Evolutionary conservation across 2,888 invertebrate species (phyloP).

Genomic region (Melanargia galathea): DNA sequence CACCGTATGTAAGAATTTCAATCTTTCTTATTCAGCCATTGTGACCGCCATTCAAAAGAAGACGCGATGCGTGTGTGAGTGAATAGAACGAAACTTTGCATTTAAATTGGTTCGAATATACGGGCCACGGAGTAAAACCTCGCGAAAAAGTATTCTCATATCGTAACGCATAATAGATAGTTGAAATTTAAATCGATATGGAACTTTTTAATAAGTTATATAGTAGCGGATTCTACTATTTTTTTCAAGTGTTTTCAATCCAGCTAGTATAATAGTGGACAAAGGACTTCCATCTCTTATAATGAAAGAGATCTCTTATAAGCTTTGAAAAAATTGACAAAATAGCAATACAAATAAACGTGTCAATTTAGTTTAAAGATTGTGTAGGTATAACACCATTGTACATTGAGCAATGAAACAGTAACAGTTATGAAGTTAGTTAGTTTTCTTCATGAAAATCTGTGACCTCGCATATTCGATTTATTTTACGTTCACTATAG

Average conservation of each 20-base stretch:
- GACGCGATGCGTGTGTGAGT: constrained; percentile 19
- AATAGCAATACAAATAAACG: too few relatives aligned
- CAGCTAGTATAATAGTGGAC: neutral
- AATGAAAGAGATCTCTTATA: too few relatives aligned
- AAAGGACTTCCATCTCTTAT: too few relatives aligned
- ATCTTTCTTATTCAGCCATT: constrained; percentile 36
- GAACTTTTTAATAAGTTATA: constrained; percentile 2
- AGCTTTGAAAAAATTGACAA: too few relatives aligned
- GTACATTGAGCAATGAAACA: too few relatives aligned
- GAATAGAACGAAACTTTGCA: constrained; percentile 24
- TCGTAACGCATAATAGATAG: neutral
- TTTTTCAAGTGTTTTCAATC: neutral
- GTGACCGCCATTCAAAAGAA: constrained; percentile 34
- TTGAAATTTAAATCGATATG: constrained; percentile 3
- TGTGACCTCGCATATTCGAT: too few relatives aligned
- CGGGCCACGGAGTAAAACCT: neutral
- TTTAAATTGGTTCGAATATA: constrained; percentile 23
- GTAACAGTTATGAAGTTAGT: too few relatives aligned
- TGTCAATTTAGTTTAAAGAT: too few relatives aligned
- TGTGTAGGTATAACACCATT: too few relatives aligned
- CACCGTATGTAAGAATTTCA: constrained; percentile 40
- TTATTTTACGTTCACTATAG: too few relatives aligned
- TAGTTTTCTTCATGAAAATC: too few relatives aligned
- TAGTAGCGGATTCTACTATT: neutral
- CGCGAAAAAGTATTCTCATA: neutral